These are phyloP conservation scores for Typhlichthys subterraneus DNA, from an alignment of 2,797 vertebrate species.

Conservation along the genomic window DNA sequence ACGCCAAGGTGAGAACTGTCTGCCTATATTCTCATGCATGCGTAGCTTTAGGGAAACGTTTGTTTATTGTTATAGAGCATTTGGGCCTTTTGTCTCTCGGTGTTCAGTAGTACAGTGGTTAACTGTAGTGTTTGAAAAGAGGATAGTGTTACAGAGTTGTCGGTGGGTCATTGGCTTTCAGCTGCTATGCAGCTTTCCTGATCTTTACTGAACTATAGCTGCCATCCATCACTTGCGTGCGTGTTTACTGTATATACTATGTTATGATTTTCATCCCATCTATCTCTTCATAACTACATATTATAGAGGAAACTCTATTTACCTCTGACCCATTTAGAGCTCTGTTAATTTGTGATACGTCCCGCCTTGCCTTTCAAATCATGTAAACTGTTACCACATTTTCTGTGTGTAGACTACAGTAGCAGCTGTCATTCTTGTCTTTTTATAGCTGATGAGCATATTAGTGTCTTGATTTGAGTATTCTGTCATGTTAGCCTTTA, in stretches of 20 bases:
- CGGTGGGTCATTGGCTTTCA: slow-evolving; percentile 14
- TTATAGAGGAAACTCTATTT: slow-evolving; percentile 53
- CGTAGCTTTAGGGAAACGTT: neutral
- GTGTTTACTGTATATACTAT: slow-evolving; percentile 4
- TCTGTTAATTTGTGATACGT: neutral
- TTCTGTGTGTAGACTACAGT: neutral
- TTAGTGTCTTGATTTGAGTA: slow-evolving; percentile 54
- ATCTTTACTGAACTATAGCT: slow-evolving; percentile 4
- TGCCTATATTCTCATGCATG: slow-evolving; percentile 17
- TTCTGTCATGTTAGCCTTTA: slow-evolving; percentile 37
- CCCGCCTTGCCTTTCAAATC: neutral
- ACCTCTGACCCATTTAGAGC: slow-evolving; percentile 48
- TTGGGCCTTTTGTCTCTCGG: slow-evolving; percentile 2
- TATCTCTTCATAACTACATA: slow-evolving; percentile 30
- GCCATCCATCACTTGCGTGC: slow-evolving; percentile 3
- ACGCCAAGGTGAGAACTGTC: slow-evolving; percentile 74
- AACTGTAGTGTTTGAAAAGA: slow-evolving; percentile 37
- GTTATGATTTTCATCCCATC: slow-evolving; percentile 25
- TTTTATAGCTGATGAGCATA: slow-evolving; percentile 39
- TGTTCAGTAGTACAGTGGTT: slow-evolving; percentile 18
- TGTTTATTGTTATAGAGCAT: neutral
- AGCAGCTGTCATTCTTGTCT: slow-evolving; percentile 11
- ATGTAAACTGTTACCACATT: slow-evolving; percentile 13
- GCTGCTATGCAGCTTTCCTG: neutral
- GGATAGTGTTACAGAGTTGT: slow-evolving; percentile 25